Evolutionary conservation across 2,113 vertebrate species (phyloP), one percentile per base, ranked within the genome.

Genomic region (Rhynchomys soricoides): DNA sequence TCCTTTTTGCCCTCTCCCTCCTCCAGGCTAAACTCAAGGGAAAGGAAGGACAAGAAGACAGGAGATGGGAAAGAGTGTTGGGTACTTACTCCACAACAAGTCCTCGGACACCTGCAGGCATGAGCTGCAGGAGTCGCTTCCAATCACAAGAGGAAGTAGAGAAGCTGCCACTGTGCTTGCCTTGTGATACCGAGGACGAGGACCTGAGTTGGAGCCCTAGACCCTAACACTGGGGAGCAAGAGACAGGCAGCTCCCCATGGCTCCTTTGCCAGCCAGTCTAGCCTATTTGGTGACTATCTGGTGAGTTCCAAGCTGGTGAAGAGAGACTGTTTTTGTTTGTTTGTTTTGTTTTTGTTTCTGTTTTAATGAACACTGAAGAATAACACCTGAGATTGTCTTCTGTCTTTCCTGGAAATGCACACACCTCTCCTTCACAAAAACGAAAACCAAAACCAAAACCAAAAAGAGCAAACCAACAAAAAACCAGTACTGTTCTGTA

Each of bases 81-180:
- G 11, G 5, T 40, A n/a, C 26, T 0, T 0, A 24, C 19, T 26
- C 37, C 37, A 9, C 19, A 40, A 55, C 2, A 2, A 5, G 70
- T 17, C 29, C 59, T 43, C 90, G 43, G n/a, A 21, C 12, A 7
- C 52, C 11, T 4, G 43, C 21, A 10, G 57, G 0, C 0, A 0
- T 0, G 40, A 7, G 5, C 68, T 7, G 7, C 1, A 16, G 40
- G 24, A 3, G 57, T 17, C 7, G 37, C 57, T 45, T 34, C 12
- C 1, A 10, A 22, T 40, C 5, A 17, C 16, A 40, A 64, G 55
- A 62, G 83, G 29, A 66, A 43, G 29, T 11, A 34, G 17, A 34
- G n/a, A 4, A 7, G 16, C 59, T 86, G 43, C 10, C 1, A 37
- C 9, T 0, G 8, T 50, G 40, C 29, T 66, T 12, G 59, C 40